Evolutionary conservation across 2,888 invertebrate species (phyloP), one percentile per base, ranked within the genome.

Genomic region (Petrophora chlorosata): DNA sequence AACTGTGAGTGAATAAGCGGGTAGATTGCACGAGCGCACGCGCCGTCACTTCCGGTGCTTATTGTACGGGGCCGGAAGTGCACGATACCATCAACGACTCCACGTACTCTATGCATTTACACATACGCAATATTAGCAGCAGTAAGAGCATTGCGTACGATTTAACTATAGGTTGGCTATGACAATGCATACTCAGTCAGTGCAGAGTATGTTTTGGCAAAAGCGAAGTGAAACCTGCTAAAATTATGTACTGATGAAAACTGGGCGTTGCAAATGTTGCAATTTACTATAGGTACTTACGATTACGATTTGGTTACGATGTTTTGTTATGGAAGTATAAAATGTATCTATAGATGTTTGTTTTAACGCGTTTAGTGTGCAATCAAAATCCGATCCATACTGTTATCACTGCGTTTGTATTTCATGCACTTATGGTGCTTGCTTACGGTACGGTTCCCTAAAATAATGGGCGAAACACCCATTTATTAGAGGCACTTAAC

Each of bases 1-100:
- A 46, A 39, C 40, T 48, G 60, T 54, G 28, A 49, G 36, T 36
- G 47, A 42, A 52, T 44, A 47, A 59, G 63, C 68, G 42, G 42
- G 42, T 67, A 68, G 61, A 70, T 69, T 66, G 73, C 75, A 69
- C 72, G 68, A 63, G 73, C 79, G 84, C 87, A 83, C 86, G 86
- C 82, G 86, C 82, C 79, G 66, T 44, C 56, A 66, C 78, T 82
- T 87, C 87, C 86, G 85, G 60, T 60, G 67, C 69, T 70, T 71
- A 76, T 78, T 77, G 78, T 79, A 57, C 65, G 55, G 55, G 58
- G 54, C 77, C 82, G 86, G 86, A 85, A 83, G 79, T 69, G 52
- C 67, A 57, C 59, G 82, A 82, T 85, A 77, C 68, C 62, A 83
- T 85, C 84, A 39, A 48, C 43, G 33, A 40, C 53, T 49, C 38